Evolutionary conservation across 2,888 invertebrate species (phyloP).

Genomic region (Zhuqinia jingwanae): DNA sequence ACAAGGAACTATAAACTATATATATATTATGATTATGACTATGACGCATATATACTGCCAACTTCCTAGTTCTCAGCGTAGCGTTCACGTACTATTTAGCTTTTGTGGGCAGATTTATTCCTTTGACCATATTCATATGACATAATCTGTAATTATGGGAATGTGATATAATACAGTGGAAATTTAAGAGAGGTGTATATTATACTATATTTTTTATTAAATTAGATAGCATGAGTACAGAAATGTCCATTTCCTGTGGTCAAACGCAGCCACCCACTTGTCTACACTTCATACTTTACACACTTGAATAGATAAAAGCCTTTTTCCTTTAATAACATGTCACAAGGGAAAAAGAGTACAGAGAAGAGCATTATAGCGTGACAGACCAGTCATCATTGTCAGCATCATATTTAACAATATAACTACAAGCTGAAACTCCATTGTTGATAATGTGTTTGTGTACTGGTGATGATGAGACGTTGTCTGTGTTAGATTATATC

Average conservation of each 20-base stretch:
- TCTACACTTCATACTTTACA: neutral
- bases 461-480: constrained; percentile 27
- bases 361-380: constrained; percentile 25
- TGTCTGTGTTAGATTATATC: constrained; percentile 7
- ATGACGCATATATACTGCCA: neutral
- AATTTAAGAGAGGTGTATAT: constrained; percentile 15
- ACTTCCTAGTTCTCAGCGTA: constrained; percentile 30
- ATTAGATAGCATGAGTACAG: neutral
- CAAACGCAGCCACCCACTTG: neutral
- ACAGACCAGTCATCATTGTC: constrained; percentile 9
- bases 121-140: constrained; percentile 19
- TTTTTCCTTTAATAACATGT: constrained; percentile 22
- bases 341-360: neutral
- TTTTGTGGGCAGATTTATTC: neutral
- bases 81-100: neutral
- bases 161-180: constrained; percentile 49
- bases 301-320: neutral
- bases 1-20: constrained; percentile 4
- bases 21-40: neutral
- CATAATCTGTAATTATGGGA: constrained; percentile 51
- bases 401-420: constrained; percentile 30
- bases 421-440: constrained; percentile 6
- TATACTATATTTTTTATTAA: neutral
- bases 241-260: neutral
- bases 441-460: too few species aligned